A percentile compares a stretch with the other conserved stretches of the same genome.
These are phyloP conservation scores for Gopherus evgoodei DNA, from an alignment of 2,113 vertebrate species.

Conservation along the genomic window DNA sequence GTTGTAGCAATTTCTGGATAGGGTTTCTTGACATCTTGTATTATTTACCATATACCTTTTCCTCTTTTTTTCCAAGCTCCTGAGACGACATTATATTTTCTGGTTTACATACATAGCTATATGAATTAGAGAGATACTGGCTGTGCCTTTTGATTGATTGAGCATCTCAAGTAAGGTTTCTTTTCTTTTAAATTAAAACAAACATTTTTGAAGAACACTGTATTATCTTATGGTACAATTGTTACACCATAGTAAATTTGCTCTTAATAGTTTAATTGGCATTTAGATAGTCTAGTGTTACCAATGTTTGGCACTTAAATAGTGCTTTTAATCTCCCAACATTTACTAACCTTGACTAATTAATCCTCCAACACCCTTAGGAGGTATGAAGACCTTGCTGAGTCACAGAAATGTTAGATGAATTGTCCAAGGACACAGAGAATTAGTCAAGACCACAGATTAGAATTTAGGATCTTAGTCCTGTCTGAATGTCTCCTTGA, in stretches of 20 bases:
- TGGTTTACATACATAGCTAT: not conserved
- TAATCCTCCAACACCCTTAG: not conserved
- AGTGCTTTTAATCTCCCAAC: not conserved
- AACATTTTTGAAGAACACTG: not conserved
- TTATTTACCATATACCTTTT: not conserved
- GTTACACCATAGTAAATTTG: not conserved
- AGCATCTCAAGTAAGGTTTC: not conserved
- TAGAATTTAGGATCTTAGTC: not conserved
- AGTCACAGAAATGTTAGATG: not conserved
- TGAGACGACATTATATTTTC: slow-evolving; percentile 1
- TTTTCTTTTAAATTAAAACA: not conserved
- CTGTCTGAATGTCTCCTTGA: not conserved
- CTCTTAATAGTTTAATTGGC: not conserved
- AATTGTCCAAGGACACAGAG: not conserved
- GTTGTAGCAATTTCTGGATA: not conserved
- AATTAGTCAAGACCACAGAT: not conserved
- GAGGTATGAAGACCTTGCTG: not conserved
- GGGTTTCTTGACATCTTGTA: not conserved
- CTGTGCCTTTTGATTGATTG: slow-evolving; percentile 6
- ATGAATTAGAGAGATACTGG: not conserved
- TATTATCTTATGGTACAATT: not conserved
- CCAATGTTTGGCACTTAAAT: not conserved
- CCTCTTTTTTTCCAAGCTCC: not conserved
- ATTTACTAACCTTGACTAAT: not conserved
- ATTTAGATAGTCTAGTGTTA: not conserved